Evolutionary conservation across 2,797 vertebrate species (phyloP).

Genomic region (Myiotriccus ornatus): DNA sequence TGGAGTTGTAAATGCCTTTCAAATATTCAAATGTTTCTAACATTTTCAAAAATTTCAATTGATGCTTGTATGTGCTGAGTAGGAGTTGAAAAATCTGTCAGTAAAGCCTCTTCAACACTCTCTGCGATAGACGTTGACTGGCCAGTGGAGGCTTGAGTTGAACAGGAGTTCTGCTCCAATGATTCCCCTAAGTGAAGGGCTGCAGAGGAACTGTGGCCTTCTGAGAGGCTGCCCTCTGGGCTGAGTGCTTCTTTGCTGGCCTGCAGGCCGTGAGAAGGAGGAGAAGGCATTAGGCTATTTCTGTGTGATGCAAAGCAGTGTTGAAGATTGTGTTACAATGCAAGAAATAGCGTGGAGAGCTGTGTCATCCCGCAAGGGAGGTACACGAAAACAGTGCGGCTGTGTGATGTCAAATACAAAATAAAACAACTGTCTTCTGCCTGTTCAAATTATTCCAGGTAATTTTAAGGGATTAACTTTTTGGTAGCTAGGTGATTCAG

Average conservation of each 20-base stretch:
- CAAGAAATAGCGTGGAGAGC: not conserved
- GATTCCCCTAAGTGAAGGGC: fast-evolving
- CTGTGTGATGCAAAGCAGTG: not conserved
- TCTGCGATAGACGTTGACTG: not conserved
- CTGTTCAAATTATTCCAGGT: not conserved
- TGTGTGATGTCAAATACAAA: not conserved
- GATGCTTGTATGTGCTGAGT: not conserved
- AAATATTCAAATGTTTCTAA: not conserved
- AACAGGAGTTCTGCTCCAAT: not conserved
- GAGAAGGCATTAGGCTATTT: not conserved
- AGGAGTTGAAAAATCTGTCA: not conserved
- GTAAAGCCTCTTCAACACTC: not conserved
- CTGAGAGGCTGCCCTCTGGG: not conserved
- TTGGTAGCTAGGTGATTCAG: not conserved
- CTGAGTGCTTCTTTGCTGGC: not conserved
- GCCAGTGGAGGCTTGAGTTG: not conserved
- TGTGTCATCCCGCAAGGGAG: not conserved
- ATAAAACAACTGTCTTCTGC: not conserved
- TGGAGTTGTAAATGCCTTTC: not conserved
- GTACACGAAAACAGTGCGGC: not conserved
- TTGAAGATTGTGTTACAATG: not conserved
- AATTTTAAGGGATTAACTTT: not conserved
- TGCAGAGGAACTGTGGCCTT: not conserved
- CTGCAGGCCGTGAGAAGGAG: not conserved
- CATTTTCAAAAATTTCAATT: not conserved